Conservation (phyloP, 1,140 invertebrate genomes). For the Leguminivora glycinivorella region DNA sequence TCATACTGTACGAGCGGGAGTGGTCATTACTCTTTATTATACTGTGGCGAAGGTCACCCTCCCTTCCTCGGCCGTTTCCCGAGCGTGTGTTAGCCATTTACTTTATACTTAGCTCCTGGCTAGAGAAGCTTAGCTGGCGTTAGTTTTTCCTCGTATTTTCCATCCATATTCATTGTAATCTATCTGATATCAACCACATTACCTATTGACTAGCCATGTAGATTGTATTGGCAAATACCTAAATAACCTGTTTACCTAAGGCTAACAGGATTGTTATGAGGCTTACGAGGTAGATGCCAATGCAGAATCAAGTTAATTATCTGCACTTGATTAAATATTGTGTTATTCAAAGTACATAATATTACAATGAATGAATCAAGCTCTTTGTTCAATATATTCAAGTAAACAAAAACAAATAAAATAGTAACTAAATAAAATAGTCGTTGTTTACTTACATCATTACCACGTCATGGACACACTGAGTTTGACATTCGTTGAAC, state of each 20-base stretch:
- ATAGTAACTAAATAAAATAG: too few species aligned
- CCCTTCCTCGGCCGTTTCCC: too few species aligned
- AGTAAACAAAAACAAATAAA: too few species aligned
- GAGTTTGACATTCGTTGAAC: too few species aligned
- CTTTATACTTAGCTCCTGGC: too few species aligned
- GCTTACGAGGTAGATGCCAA: constrained; percentile 9
- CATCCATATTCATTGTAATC: not conserved
- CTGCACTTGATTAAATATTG: not conserved
- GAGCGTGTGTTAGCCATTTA: too few species aligned
- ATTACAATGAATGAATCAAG: not conserved
- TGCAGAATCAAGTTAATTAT: not conserved
- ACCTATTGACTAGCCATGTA: not conserved
- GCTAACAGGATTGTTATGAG: constrained; percentile 4
- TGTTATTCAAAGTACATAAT: not conserved
- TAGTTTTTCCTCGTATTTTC: not conserved
- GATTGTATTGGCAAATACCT: not conserved
- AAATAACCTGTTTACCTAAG: constrained; percentile 12
- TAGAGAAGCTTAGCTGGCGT: not conserved
- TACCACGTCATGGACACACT: too few species aligned
- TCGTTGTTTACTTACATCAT: too few species aligned
- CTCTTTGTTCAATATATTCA: too few species aligned
- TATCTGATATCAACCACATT: not conserved
- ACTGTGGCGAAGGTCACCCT: too few species aligned
- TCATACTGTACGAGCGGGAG: too few species aligned
- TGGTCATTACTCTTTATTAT: too few species aligned